Percentiles rank a stretch among this genome's conserved stretches.
Evolutionary conservation across 2,888 invertebrate species (phyloP).

Genomic region (Sthenelais limicola): DNA sequence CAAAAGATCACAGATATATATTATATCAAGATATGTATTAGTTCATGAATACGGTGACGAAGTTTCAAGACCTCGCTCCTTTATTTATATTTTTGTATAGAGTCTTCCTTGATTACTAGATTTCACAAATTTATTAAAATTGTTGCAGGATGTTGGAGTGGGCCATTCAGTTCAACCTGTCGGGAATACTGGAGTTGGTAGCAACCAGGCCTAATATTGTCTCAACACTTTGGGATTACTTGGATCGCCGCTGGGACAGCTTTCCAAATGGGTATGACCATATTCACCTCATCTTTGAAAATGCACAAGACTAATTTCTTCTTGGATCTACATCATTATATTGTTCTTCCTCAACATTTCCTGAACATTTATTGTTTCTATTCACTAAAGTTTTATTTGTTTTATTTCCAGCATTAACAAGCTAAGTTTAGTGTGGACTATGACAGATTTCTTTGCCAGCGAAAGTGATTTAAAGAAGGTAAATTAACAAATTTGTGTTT

Average conservation of each 20-base stretch:
- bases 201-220: background rate
- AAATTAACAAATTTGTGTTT: no score
- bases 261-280: background rate
- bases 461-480: slow-evolving; percentile 11
- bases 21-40: no score
- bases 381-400: background rate
- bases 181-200: background rate
- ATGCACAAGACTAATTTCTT: background rate
- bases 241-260: slow-evolving; percentile 16
- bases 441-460: slow-evolving; percentile 2
- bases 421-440: background rate
- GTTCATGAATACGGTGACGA: no score
- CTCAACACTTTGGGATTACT: slow-evolving; percentile 10
- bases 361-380: background rate
- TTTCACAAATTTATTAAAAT: background rate
- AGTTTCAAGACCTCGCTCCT: no score
- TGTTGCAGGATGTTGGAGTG: slow-evolving; percentile 22
- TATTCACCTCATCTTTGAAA: background rate
- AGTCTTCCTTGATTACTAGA: background rate
- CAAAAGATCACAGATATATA: no score
- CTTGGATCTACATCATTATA: background rate
- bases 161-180: background rate
- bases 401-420: slow-evolving; percentile 1
- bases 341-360: background rate
- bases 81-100: background rate